Percentiles rank a stretch among this genome's conserved stretches.
These are phyloP conservation scores for Philaenus spumarius DNA, from an alignment of 1,140 invertebrate species.

Conservation along the genomic window DNA sequence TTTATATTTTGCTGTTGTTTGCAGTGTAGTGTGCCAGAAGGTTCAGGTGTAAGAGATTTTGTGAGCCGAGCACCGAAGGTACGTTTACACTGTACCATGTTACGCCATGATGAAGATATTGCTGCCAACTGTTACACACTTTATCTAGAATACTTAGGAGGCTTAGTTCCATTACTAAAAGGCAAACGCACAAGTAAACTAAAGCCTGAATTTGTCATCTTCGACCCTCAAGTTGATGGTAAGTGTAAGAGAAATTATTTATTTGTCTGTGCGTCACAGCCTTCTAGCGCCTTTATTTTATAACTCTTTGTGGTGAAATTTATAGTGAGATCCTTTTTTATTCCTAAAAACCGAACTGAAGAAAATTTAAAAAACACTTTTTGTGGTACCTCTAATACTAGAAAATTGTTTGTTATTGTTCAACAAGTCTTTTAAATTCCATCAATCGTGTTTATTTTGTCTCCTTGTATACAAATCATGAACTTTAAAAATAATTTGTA, in stretches of 20 bases:
- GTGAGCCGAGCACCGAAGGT: constrained; percentile 85
- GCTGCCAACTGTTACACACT: constrained; percentile 75
- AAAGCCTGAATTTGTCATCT: constrained; percentile 96
- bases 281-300: no score
- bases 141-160: constrained; percentile 94
- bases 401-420: no score
- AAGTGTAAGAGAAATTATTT: constrained; percentile 23
- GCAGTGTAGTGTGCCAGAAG: constrained; percentile 90
- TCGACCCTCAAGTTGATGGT: constrained; percentile 83
- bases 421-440: no score
- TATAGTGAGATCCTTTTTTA: no score
- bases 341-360: no score
- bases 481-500: no score
- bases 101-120: constrained; percentile 79
- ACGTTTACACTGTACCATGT: constrained; percentile 92
- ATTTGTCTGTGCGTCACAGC: no score
- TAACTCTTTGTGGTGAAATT: no score
- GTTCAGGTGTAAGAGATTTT: constrained; percentile 80
- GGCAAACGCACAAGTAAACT: constrained; percentile 95
- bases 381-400: no score
- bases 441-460: no score
- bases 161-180: constrained; percentile 90
- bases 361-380: no score
- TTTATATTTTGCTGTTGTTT: constrained; percentile 21
- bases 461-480: no score